Base-by-base conservation (phyloP, 2,888 invertebrate genomes). In the Melieria crassipennis region DNA sequence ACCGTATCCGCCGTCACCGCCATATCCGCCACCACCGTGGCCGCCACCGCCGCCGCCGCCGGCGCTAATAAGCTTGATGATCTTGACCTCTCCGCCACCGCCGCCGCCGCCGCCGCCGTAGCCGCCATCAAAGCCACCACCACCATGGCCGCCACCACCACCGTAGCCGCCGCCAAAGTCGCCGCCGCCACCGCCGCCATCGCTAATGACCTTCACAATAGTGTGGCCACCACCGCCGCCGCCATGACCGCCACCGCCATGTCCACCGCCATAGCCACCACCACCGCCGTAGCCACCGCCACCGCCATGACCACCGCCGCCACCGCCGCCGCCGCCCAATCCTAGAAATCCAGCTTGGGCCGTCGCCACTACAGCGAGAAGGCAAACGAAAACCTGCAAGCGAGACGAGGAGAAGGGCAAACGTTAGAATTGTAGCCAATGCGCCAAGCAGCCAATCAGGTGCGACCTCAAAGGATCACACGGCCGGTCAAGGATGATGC, bases 331-430 rank as follows among this genome's bases (percentile, higher is more conserved):
- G 65, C 62, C 42, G 63, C 66, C 57, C 69, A 63, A 9, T 52
- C 72, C 46, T 43, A 77, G 60, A 42, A 77, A 73, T 47, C 78
- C 78, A 11, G 78, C 78, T 60, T 75, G 75, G 9, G 75, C 70
- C 30, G 67, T 74, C 16, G 76, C 75, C 58, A 73, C 71, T 48
- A 75, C n/a, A 45, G 75, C 77, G 57, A 78, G 72, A 43, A 78
- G 16, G 55, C 77, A 78, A 56, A 77, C 73, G 73, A 78, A 77
- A 70, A 77, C 73, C 78, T 77, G 56, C 56, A 68, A 73, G 60
- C 42, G n/a, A 50, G 52, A 30, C 11, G 60, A 58, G n/a, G 43
- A n/a, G 42, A 60, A 60, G 4, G 9, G 7, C 4, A 11, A 16
- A 16, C 16, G 11, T 61, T 1, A 61, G 3, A 50, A 9, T 16